Evolutionary conservation across 35 echinoderm and acorn worm species (phyloP), one percentile per base, ranked within the genome.

Genomic region (Strongylocentrotus purpuratus): DNA sequence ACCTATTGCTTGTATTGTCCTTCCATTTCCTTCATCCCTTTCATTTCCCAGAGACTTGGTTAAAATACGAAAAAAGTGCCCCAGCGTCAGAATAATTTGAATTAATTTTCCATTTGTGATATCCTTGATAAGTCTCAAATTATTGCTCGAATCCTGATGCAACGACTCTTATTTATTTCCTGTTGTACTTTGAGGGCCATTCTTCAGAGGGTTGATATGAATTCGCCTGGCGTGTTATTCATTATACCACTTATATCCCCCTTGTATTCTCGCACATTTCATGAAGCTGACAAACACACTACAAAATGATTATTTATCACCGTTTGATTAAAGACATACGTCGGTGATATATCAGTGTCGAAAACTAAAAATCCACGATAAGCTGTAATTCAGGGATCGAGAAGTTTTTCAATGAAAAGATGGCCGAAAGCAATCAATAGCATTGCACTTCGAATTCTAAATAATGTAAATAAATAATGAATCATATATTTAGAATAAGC

Each of bases 281-380:
- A 28, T 7, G 18, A 20, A 71, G n/a, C 20, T 28, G 65, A n/a
- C 65, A 78, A 22, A 78, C 65, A 78, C 65, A 78, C 65, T 22
- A 78, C 65, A 78, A n/a, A n/a, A 78, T 78, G 65, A 78, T 78
- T 78, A 78, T 78, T 78, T 78, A 78, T 78, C 65, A 78, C 25
- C 22, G 22, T 78, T 78, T 78, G 65, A 78, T 78, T 78, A 78
- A 78, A 71, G 61, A 71, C 61, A 71, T 28, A 78, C 65, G 65
- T 28, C 22, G 65, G 28, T 78, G 65, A 78, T 28, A 78, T 78
- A 78, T 78, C 65, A 28, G 25, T 78, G 65, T 78, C 65, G 20
- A 78, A 78, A 78, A 78, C 65, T 78, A 22, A 28, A 78, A 28
- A 78, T 78, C 65, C 65, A 78, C 22, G 17, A 8, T 59, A 59